These are phyloP conservation scores for Argopecten irradians DNA, from an alignment of 1,140 invertebrate genomes.

Conservation along the genomic window DNA sequence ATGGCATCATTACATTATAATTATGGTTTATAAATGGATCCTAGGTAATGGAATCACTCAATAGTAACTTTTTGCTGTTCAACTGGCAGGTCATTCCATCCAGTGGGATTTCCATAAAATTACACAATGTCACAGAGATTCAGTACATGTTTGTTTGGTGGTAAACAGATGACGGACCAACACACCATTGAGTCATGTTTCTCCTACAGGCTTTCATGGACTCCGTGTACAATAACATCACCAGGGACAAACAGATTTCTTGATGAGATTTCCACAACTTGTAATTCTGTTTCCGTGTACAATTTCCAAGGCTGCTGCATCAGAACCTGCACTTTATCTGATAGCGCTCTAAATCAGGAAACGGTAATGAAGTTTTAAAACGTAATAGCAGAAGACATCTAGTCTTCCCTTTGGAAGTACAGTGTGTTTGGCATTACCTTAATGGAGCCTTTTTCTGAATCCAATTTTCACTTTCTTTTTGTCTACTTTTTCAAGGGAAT, in stretches of 20 bases:
- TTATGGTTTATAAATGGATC: neutral
- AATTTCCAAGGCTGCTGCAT: neutral
- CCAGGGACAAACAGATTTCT: neutral
- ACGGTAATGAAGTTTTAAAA: neutral
- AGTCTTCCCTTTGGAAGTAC: no score
- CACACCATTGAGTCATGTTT: slow-evolving; percentile 1
- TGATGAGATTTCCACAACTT: neutral
- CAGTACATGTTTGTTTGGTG: neutral
- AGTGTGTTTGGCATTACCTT: no score
- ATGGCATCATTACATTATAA: no score
- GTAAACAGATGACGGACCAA: neutral
- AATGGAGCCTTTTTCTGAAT: no score
- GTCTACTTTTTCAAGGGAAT: no score
- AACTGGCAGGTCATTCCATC: neutral
- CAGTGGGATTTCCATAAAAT: neutral
- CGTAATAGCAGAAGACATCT: neutral
- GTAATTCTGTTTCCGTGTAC: neutral
- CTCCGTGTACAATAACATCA: neutral
- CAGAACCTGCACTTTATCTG: neutral
- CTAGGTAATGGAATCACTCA: neutral
- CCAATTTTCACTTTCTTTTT: no score
- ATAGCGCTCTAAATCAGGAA: neutral
- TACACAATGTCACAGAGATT: neutral
- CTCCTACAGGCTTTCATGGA: neutral
- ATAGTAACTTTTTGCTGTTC: neutral